These are phyloP conservation scores for Diaprepes abbreviatus DNA, from an alignment of 2,888 invertebrate genomes.

Conservation along the genomic window DNA sequence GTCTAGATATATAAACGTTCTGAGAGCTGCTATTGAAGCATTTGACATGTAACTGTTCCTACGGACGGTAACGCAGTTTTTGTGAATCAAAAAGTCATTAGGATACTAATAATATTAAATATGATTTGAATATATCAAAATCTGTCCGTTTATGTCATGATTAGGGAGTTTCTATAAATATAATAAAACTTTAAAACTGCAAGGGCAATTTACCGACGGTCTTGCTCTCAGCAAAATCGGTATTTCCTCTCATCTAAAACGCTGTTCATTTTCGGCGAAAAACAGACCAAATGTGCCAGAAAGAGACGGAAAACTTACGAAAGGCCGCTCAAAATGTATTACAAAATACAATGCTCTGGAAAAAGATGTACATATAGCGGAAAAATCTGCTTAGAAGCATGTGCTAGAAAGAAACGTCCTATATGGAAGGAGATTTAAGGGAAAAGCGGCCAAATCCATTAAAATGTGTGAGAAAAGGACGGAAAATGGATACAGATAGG, in stretches of 20 bases:
- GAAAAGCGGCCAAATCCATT: conserved; percentile 24
- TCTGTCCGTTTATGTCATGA: no score
- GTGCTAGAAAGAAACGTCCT: conserved; percentile 35
- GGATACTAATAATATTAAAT: no score
- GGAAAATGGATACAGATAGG: conserved; percentile 23
- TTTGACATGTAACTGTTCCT: no score
- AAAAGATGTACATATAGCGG: conserved; percentile 3
- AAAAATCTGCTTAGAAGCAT: conserved; percentile 22
- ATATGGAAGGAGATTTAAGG: conserved; percentile 21
- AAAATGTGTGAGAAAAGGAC: conserved; percentile 15
- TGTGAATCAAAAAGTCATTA: no score
- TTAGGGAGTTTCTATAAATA: no score
- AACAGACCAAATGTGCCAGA: conserved; percentile 43
- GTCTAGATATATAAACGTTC: no score
- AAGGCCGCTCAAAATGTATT: conserved; percentile 30
- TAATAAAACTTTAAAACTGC: no score
- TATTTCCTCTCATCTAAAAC: conserved; percentile 46
- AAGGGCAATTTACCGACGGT: conserved; percentile 18
- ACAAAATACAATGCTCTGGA: conserved; percentile 27
- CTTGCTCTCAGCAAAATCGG: conserved; percentile 42
- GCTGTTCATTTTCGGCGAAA: conserved; percentile 44
- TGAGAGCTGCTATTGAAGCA: no score
- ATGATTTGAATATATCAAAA: no score
- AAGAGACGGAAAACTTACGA: conserved; percentile 39
- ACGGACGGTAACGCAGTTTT: no score